Evolutionary conservation across 2,888 invertebrate genomes (phyloP).

Genomic region (Cyclophora albipunctata): DNA sequence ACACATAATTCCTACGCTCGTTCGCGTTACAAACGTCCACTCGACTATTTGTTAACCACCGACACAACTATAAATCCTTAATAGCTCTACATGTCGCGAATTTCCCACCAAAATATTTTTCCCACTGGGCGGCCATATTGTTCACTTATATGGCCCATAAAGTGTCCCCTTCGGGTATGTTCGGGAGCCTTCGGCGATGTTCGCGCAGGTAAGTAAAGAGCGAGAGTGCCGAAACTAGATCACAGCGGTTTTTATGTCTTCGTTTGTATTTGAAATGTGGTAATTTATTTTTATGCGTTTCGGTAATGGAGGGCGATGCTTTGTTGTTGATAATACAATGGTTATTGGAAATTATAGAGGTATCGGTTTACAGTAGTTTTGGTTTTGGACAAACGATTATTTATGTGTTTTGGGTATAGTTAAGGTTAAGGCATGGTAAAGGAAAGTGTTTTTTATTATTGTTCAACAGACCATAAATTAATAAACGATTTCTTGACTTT

Average conservation of each 20-base stretch:
- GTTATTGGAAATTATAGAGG: constrained; percentile 1
- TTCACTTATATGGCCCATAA: constrained; percentile 50
- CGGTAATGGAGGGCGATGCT: constrained; percentile 13
- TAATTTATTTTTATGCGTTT: constrained; percentile 14
- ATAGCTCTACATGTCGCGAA: constrained; percentile 12
- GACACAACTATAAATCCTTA: constrained; percentile 16
- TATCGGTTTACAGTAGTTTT: too few relatives aligned
- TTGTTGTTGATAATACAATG: constrained; percentile 12
- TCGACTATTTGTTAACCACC: too few relatives aligned
- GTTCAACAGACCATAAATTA: too few relatives aligned
- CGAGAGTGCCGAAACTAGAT: constrained; percentile 9
- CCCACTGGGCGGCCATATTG: constrained; percentile 42
- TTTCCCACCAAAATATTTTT: constrained; percentile 34
- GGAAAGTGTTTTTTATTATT: too few relatives aligned
- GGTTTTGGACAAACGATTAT: too few relatives aligned
- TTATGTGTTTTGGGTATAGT: too few relatives aligned
- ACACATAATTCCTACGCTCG: constrained; percentile 2
- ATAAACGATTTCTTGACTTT: too few relatives aligned
- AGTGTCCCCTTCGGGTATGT: constrained; percentile 28
- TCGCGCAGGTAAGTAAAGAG: constrained; percentile 13
- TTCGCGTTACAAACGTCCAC: constrained; percentile 8
- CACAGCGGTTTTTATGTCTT: constrained; percentile 12
- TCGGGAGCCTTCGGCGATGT: constrained; percentile 8
- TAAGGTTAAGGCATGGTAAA: too few relatives aligned
- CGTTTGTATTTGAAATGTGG: constrained; percentile 10